Conservation (phyloP, 2,797 vertebrate genomes). For the Argya squamiceps region DNA sequence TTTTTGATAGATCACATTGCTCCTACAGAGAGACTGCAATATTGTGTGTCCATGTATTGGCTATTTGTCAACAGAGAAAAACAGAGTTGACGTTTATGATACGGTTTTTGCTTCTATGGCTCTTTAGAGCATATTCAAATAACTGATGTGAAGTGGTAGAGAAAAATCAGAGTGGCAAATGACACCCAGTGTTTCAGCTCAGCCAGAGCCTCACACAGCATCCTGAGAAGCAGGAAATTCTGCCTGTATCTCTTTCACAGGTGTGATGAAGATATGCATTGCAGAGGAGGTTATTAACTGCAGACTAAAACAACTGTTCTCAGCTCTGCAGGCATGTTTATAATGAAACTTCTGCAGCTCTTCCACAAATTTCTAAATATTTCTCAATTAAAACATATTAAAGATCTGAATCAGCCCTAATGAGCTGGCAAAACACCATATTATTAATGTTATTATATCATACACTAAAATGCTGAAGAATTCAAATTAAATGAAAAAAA, state of each 20-base stretch:
- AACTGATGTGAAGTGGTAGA: neutral
- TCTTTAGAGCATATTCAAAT: neutral
- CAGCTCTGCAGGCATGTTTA: neutral
- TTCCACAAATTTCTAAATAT: conserved; percentile 9
- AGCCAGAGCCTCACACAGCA: neutral
- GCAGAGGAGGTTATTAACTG: neutral
- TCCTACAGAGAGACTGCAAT: neutral
- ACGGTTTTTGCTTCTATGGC: neutral
- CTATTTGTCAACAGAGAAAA: neutral
- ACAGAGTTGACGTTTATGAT: neutral
- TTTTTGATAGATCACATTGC: neutral
- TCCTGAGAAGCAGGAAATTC: neutral
- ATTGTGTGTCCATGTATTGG: neutral
- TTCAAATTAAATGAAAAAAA: neutral
- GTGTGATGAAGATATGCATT: neutral
- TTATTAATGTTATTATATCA: neutral
- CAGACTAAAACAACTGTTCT: neutral
- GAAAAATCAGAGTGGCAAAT: neutral
- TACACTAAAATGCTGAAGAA: neutral
- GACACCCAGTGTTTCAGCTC: neutral
- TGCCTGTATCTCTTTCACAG: neutral
- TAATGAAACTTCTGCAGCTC: conserved; percentile 36
- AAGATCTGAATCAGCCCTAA: conserved; percentile 2
- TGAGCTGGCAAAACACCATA: neutral
- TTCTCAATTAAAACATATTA: neutral